Conservation (phyloP, 2,797 vertebrate genomes). For the Rhadinocentrus ornatus region DNA sequence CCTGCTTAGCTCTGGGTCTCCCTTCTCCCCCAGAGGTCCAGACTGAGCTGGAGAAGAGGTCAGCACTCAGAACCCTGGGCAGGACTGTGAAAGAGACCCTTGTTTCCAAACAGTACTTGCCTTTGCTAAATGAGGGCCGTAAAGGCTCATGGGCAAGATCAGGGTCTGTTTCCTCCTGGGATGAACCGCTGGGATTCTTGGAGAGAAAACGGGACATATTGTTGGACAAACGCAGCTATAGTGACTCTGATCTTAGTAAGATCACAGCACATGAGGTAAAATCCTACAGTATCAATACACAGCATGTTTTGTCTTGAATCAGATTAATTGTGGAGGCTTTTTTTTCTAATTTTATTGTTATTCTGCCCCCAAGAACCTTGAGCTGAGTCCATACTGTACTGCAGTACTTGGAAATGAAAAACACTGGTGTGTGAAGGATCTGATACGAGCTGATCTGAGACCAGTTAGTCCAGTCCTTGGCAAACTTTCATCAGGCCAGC, state of each 20-base stretch:
- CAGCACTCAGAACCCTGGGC: slow-evolving; percentile 63
- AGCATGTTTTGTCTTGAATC: background rate
- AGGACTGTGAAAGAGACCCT: slow-evolving; percentile 79
- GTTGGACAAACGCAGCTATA: slow-evolving; percentile 82
- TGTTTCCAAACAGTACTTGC: slow-evolving; percentile 73
- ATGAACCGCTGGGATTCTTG: slow-evolving; percentile 77
- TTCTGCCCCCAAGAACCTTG: slow-evolving; percentile 68
- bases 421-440: slow-evolving; percentile 54
- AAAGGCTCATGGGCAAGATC: slow-evolving; percentile 43
- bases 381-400: slow-evolving; percentile 55
- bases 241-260: slow-evolving; percentile 83
- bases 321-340: background rate
- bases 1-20: slow-evolving; percentile 77
- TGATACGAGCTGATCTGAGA: slow-evolving; percentile 53
- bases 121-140: slow-evolving; percentile 63
- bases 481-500: slow-evolving; percentile 25
- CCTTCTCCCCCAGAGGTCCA: slow-evolving; percentile 69
- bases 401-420: slow-evolving; percentile 50
- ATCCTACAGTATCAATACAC: background rate
- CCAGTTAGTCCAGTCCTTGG: slow-evolving; percentile 35
- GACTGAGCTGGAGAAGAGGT: slow-evolving; percentile 79
- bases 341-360: slow-evolving; percentile 15
- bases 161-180: slow-evolving; percentile 77
- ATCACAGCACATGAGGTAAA: slow-evolving; percentile 62
- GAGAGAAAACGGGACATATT: slow-evolving; percentile 77